Evolutionary conservation across 2,797 vertebrate species (phyloP).

Genomic region (Babyrousa celebensis): DNA sequence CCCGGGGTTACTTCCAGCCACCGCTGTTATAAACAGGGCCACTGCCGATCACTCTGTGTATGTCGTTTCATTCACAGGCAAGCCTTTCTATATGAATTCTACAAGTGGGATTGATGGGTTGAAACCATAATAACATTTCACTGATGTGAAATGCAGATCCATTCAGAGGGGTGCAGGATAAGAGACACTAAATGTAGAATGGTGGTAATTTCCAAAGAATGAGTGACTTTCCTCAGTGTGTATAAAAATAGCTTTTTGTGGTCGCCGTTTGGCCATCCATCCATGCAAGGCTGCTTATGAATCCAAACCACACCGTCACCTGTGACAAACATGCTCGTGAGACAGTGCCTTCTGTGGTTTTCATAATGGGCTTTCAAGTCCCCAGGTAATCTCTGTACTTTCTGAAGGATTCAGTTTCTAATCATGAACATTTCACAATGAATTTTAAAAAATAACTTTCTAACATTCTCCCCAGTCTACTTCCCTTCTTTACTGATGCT

Average conservation of each 20-base stretch:
- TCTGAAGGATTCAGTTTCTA: not conserved
- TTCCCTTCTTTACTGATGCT: not conserved
- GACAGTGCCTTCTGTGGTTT: not conserved
- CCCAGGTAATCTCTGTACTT: not conserved
- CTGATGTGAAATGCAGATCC: no score
- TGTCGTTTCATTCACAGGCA: fast-evolving
- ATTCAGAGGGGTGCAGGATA: not conserved
- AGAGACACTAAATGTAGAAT: not conserved
- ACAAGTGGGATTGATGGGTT: not conserved
- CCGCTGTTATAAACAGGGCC: not conserved
- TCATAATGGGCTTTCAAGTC: not conserved
- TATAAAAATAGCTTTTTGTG: not conserved
- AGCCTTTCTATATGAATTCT: not conserved
- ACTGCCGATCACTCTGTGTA: fast-evolving
- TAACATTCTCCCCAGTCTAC: not conserved
- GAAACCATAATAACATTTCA: not conserved
- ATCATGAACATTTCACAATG: not conserved
- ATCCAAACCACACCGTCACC: not conserved
- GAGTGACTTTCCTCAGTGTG: fast-evolving
- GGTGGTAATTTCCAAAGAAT: not conserved
- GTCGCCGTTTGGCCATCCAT: no score
- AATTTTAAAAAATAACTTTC: not conserved
- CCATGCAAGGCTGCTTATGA: not conserved
- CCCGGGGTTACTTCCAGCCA: no score
- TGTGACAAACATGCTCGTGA: fast-evolving